Percentiles rank a stretch among this genome's conserved stretches.
These are phyloP conservation scores for Argynnis bischoffii DNA, from an alignment of 2,888 invertebrate genomes.

Conservation along the genomic window DNA sequence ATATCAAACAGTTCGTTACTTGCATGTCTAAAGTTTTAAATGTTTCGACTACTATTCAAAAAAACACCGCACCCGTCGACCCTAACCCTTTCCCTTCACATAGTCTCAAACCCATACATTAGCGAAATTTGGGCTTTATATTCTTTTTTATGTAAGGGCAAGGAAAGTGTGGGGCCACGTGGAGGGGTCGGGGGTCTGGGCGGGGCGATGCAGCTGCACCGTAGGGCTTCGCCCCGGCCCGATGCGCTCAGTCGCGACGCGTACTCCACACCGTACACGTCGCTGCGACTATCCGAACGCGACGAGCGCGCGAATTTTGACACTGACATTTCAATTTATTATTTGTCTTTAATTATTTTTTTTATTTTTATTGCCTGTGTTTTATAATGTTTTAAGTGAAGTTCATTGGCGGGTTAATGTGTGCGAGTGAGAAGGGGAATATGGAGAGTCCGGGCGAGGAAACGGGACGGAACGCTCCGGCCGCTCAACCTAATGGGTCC, in stretches of 20 bases:
- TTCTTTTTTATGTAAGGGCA: conserved; percentile 72
- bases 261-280: conserved; percentile 66
- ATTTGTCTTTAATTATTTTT: conserved; percentile 23
- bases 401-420: conserved; percentile 77
- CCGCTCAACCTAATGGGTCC: conserved; percentile 78
- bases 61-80: conserved; percentile 45
- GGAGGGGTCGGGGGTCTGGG: conserved; percentile 74
- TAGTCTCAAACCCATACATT: conserved; percentile 55
- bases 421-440: conserved; percentile 73
- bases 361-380: conserved; percentile 36
- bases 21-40: conserved; percentile 18
- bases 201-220: conserved; percentile 76
- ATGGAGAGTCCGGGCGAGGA: conserved; percentile 80
- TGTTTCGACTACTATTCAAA: conserved; percentile 29
- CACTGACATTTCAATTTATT: conserved; percentile 31
- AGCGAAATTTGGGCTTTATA: conserved; percentile 50
- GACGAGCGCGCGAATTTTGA: conserved; percentile 47
- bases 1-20: conserved; percentile 8
- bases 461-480: conserved; percentile 71
- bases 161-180: conserved; percentile 69
- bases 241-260: conserved; percentile 68
- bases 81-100: conserved; percentile 57
- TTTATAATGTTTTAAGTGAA: conserved; percentile 51
- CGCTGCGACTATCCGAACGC: conserved; percentile 55
- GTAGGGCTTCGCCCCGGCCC: conserved; percentile 61